Evolutionary conservation across 2,113 vertebrate species (phyloP).

Genomic region (Formicarius rufipectus): DNA sequence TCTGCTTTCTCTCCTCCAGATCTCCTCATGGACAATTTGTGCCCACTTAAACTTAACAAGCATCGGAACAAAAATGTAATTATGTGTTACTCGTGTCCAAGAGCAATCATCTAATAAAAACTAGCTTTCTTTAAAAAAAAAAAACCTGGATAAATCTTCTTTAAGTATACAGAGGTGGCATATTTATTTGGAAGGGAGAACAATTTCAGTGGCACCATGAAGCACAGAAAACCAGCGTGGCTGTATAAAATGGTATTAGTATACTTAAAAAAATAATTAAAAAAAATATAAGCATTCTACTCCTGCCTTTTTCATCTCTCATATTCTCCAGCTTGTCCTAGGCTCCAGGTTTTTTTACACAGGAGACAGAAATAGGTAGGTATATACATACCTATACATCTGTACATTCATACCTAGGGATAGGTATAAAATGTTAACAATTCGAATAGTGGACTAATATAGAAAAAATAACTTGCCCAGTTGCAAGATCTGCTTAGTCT

Average conservation of each 20-base stretch:
- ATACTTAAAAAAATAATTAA: background rate
- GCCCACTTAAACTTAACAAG: background rate
- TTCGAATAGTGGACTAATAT: background rate
- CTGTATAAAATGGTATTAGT: background rate
- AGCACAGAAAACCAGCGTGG: background rate
- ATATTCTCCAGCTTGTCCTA: background rate
- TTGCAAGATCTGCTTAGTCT: background rate
- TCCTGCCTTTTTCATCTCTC: background rate
- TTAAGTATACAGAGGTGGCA: fast-evolving
- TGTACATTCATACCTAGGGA: background rate
- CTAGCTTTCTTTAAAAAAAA: background rate
- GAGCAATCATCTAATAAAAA: background rate
- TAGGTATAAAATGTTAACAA: background rate
- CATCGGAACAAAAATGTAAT: background rate
- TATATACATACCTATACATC: background rate
- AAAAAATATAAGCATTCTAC: background rate
- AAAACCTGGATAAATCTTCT: no score
- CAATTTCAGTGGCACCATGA: background rate
- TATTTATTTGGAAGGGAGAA: background rate
- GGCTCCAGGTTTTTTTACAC: background rate
- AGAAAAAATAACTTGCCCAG: background rate
- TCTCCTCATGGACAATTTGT: background rate
- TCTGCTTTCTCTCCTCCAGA: background rate
- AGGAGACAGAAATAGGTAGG: background rate
- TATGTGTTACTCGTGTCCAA: background rate